Conservation (phyloP, 2,113 vertebrate genomes). For the Cephalopholis sonnerati region DNA sequence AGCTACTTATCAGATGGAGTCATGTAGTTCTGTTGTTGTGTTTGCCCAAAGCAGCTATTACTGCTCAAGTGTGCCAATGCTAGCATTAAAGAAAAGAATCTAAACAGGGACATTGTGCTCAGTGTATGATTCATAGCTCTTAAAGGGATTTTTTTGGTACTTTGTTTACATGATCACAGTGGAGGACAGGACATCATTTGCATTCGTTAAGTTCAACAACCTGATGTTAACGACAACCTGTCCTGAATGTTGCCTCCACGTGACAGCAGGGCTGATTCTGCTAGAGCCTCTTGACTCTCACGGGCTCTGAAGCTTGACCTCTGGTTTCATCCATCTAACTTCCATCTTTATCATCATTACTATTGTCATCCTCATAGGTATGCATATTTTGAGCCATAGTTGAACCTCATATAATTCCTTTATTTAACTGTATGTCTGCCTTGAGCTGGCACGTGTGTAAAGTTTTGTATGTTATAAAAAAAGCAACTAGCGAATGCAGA, state of each 20-base stretch:
- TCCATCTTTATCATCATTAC: not conserved
- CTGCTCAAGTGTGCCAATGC: not conserved
- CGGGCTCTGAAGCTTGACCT: constrained; percentile 30
- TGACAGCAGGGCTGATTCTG: not conserved
- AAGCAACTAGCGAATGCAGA: not conserved
- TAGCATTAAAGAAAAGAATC: not conserved
- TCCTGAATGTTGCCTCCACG: not conserved
- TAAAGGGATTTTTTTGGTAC: not conserved
- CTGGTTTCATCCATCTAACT: constrained; percentile 27
- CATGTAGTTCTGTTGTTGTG: constrained; percentile 12
- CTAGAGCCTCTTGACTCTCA: constrained; percentile 28
- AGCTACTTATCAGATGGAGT: constrained; percentile 22
- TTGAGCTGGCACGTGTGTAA: not conserved
- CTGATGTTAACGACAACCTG: not conserved
- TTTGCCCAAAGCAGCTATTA: constrained; percentile 8
- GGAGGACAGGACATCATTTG: constrained; percentile 27
- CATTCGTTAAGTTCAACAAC: constrained; percentile 7
- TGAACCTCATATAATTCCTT: not conserved
- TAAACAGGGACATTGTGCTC: constrained; percentile 1
- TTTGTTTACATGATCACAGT: constrained; percentile 40
- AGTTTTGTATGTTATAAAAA: not conserved
- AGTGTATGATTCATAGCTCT: constrained; percentile 2
- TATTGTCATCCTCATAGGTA: constrained; percentile 16
- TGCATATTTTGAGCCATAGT: constrained; percentile 24
- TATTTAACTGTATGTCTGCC: constrained; percentile 20